Conservation (phyloP, 2,113 vertebrate genomes). For the Prolemur simus region DNA sequence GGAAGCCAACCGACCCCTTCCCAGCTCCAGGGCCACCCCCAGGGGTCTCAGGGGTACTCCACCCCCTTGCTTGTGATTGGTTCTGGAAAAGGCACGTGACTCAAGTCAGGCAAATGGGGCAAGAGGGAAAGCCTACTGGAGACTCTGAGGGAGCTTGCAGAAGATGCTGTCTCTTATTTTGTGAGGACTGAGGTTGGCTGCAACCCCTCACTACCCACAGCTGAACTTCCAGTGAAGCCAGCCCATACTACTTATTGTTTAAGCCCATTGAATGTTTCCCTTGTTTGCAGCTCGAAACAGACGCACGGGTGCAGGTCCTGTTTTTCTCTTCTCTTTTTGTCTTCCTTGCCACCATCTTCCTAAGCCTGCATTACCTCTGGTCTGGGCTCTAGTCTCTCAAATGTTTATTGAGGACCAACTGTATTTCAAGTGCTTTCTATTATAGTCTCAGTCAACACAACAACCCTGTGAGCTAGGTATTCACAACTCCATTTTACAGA, state of each 20-base stretch:
- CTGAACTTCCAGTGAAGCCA: neutral
- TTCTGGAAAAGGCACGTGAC: neutral
- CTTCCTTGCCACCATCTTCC: neutral
- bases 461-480: neutral
- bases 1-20: neutral
- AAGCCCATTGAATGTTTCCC: neutral
- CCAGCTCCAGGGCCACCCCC: neutral
- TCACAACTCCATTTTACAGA: neutral
- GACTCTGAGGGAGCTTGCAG: neutral
- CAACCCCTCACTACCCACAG: neutral
- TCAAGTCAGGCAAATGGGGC: neutral
- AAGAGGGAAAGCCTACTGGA: neutral
- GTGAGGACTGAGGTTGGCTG: neutral
- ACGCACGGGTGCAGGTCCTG: neutral
- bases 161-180: neutral
- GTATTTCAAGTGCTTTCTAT: neutral
- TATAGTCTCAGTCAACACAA: neutral
- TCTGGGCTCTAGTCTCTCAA: neutral
- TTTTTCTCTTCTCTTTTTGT: neutral
- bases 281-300: neutral
- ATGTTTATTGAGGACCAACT: neutral
- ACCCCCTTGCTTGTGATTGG: neutral
- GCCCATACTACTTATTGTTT: neutral
- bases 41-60: neutral
- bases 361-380: neutral